Percentiles rank a stretch among this genome's conserved stretches.
These are phyloP conservation scores for Solenodon paradoxus DNA, from an alignment of 2,113 vertebrate species.

Conservation along the genomic window DNA sequence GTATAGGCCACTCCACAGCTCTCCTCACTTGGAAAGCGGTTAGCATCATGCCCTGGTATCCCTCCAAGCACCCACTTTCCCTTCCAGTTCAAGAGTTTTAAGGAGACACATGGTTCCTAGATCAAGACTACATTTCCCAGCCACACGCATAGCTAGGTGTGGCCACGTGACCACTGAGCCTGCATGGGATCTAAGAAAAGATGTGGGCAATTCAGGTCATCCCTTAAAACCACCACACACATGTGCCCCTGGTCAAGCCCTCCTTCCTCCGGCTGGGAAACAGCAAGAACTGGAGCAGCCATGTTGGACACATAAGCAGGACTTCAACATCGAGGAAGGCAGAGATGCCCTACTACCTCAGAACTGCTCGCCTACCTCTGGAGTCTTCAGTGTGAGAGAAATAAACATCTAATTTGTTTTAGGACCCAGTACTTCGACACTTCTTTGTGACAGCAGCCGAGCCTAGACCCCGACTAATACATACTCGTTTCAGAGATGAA, in stretches of 20 bases:
- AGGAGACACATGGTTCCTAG: background rate
- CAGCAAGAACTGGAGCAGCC: background rate
- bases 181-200: background rate
- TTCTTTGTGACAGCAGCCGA: background rate
- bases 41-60: background rate
- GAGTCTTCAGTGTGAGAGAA: background rate
- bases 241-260: background rate
- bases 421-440: background rate
- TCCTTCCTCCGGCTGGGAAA: background rate
- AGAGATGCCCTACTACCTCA: background rate
- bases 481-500: background rate
- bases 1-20: background rate
- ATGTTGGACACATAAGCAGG: background rate
- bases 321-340: background rate
- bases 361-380: background rate
- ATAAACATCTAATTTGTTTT: background rate
- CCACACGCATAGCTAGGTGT: background rate
- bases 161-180: background rate
- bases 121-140: background rate
- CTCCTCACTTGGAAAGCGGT: background rate
- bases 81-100: background rate
- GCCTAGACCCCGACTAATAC: background rate
- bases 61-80: background rate
- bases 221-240: background rate
- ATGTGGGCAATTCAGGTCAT: background rate